A percentile compares a stretch with the other conserved stretches of the same genome.
Evolutionary conservation across 1,140 invertebrate genomes (phyloP).

Genomic region (Lepidotrigona ventralis): DNA sequence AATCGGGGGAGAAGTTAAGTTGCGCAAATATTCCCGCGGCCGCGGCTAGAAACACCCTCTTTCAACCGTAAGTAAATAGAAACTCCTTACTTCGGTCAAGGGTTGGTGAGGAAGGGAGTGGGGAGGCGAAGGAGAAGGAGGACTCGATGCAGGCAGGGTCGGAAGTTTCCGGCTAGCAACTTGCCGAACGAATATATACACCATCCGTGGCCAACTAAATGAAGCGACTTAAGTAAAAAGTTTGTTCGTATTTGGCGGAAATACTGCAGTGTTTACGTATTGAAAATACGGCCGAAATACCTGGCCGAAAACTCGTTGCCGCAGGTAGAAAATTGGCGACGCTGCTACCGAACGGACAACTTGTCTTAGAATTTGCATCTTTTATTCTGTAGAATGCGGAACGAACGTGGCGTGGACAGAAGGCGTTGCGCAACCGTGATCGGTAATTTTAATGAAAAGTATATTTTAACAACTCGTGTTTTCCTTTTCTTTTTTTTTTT

Average conservation of each 20-base stretch:
- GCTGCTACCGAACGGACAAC: conserved; percentile 18
- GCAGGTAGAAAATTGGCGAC: conserved; percentile 34
- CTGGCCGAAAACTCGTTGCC: conserved; percentile 37
- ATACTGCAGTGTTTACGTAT: conserved; percentile 67
- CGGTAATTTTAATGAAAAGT: not conserved
- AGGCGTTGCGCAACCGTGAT: not conserved
- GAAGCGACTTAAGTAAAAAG: conserved; percentile 76
- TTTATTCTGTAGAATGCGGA: conserved; percentile 56
- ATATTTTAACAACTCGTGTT: too few relatives aligned
- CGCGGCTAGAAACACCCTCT: conserved; percentile 62
- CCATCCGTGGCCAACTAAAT: conserved; percentile 67
- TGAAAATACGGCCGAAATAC: conserved; percentile 62
- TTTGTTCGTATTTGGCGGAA: conserved; percentile 70
- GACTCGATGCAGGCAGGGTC: conserved; percentile 39
- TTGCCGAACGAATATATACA: conserved; percentile 72
- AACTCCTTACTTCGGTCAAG: conserved; percentile 60
- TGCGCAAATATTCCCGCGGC: conserved; percentile 57
- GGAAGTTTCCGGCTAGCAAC: conserved; percentile 69
- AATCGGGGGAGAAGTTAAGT: conserved; percentile 35
- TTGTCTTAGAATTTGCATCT: conserved; percentile 59
- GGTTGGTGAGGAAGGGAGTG: not conserved
- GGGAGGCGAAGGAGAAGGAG: not conserved
- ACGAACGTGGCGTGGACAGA: conserved; percentile 18
- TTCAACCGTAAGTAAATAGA: conserved; percentile 70
- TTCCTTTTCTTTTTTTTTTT: not conserved